Evolutionary conservation across 2,113 vertebrate species (phyloP).

Genomic region (Oxyura jamaicensis): DNA sequence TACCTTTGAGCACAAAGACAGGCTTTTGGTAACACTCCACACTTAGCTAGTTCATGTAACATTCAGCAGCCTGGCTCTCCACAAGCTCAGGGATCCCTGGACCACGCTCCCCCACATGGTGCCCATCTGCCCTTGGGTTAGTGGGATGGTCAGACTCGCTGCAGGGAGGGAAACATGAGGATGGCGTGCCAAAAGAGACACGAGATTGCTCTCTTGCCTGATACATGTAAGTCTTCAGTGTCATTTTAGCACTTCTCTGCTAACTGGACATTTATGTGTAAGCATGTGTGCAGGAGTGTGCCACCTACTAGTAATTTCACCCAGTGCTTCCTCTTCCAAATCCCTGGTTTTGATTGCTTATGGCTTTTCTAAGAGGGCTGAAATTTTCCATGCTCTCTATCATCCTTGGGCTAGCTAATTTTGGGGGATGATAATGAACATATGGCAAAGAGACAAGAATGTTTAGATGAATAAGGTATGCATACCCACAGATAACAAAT

Average conservation of each 20-base stretch:
- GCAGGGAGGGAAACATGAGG: not conserved
- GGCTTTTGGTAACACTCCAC: not conserved
- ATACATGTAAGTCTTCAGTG: not conserved
- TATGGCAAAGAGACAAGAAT: not conserved
- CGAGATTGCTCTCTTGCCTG: not conserved
- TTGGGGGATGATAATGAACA: not conserved
- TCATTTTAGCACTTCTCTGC: not conserved
- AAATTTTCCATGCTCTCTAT: not conserved
- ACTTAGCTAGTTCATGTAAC: not conserved
- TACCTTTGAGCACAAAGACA: not conserved
- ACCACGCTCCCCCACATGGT: accelerated
- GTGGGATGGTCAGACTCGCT: not conserved
- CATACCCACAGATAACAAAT: not conserved
- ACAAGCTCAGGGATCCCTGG: not conserved
- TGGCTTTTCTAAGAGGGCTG: not conserved
- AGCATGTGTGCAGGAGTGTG: not conserved
- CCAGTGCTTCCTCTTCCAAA: accelerated
- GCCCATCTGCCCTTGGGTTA: not conserved
- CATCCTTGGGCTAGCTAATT: not conserved
- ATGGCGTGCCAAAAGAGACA: not conserved
- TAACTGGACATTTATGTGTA: not conserved
- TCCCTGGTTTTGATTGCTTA: not conserved
- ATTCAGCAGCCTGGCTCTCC: not conserved
- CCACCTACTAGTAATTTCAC: not conserved
- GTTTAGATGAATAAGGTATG: not conserved